These are phyloP conservation scores for Megaceryle maxima DNA, from an alignment of 2,113 vertebrate species.

Conservation along the genomic window DNA sequence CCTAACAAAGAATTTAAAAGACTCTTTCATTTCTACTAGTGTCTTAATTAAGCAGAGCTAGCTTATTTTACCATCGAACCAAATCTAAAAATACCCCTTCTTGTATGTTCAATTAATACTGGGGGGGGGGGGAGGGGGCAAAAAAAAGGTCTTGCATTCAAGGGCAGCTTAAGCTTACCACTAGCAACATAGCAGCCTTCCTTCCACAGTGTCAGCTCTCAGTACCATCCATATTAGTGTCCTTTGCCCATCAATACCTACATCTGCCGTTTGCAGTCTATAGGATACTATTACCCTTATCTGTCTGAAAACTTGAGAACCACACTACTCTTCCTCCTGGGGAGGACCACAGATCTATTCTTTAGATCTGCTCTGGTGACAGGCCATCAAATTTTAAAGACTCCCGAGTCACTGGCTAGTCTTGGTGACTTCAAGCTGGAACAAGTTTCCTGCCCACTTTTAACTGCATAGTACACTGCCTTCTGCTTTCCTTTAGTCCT, in stretches of 20 bases:
- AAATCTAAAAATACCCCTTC: neutral
- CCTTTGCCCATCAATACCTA: neutral
- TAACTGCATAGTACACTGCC: neutral
- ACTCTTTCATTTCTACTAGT: neutral
- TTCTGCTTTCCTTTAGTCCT: neutral
- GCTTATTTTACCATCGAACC: neutral
- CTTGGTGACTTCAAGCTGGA: neutral
- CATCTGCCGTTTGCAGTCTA: neutral
- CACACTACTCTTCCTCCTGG: neutral
- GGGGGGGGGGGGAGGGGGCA: neutral
- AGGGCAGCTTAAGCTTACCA: neutral
- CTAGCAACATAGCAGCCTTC: neutral
- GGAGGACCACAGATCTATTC: neutral
- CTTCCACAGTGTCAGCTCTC: neutral
- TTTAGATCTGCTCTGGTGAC: neutral
- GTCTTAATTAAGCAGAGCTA: neutral
- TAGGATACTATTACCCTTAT: neutral
- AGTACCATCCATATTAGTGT: neutral
- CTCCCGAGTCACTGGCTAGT: neutral
- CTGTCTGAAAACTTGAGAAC: neutral
- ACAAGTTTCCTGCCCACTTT: neutral
- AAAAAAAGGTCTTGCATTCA: neutral
- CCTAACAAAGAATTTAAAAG: neutral
- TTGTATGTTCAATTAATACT: neutral
- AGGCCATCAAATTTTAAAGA: neutral